These are phyloP conservation scores for Tethea ocularis DNA, from an alignment of 2,888 invertebrate genomes.

Conservation along the genomic window DNA sequence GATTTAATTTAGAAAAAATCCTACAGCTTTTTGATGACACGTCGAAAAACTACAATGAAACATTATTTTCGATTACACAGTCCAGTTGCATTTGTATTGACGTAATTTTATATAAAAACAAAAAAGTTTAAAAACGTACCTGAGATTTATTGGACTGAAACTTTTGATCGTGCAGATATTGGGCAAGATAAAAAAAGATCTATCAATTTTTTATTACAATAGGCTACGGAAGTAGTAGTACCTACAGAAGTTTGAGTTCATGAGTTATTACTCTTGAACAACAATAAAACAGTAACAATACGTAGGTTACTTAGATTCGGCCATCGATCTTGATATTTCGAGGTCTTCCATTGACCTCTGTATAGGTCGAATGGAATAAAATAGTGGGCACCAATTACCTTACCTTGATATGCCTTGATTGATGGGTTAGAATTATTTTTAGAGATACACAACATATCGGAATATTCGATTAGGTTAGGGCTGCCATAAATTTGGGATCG, in stretches of 20 bases:
- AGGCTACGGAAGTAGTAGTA: neutral
- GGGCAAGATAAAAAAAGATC: neutral
- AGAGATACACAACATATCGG: neutral
- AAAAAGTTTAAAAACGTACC: neutral
- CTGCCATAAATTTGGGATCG: no score
- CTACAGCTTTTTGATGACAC: neutral
- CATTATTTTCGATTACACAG: neutral
- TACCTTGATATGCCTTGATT: neutral
- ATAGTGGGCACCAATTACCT: slow-evolving; percentile 1
- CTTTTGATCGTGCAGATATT: neutral
- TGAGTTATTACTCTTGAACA: neutral
- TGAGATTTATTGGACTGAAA: neutral
- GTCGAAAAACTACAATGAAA: neutral
- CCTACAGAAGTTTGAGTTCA: neutral
- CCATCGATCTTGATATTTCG: slow-evolving; percentile 30
- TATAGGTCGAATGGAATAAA: slow-evolving; percentile 21
- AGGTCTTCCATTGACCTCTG: slow-evolving; percentile 36
- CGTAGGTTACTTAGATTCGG: slow-evolving; percentile 11
- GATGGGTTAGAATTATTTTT: slow-evolving; percentile 3
- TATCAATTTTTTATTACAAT: slow-evolving; percentile 1
- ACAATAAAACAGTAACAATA: slow-evolving; percentile 1
- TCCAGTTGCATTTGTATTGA: neutral
- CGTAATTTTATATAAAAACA: neutral
- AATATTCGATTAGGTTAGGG: neutral
- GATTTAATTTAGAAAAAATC: slow-evolving; percentile 18